Evolutionary conservation across 2,797 vertebrate species (phyloP), one percentile per base, ranked within the genome.

Genomic region (Silurus lanzhouensis): DNA sequence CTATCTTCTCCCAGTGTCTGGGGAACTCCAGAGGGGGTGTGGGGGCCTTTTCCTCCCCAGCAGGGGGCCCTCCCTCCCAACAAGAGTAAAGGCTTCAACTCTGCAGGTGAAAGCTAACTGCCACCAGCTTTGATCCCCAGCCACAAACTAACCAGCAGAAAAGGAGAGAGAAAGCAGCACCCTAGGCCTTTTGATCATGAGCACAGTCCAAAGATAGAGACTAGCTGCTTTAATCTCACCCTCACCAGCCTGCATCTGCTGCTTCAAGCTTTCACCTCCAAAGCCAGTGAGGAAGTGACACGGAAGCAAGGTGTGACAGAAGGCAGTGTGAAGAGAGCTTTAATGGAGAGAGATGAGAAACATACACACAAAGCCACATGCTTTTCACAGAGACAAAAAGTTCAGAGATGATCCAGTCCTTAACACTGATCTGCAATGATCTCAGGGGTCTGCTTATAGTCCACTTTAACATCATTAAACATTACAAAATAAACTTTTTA

Each of bases 31-130:
- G 70, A 84, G 81, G 82, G 81, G 84, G 83, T 91, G 88, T 86
- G 90, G 83, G 17, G 72, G 83, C 82, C 90, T 87, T 91, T 93
- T 94, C 93, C 93, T 93, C 85, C 91, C 88, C 95, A 94, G 94
- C 93, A 93, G 95, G 94, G 92, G 83, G 88, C 92, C 89, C 83
- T 66, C 92, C 91, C 93, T 92, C 91, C 92, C 88, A 90, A 91
- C 91, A 90, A 94, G 92, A 95, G 92, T 90, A 93, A 93, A 93
- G 94, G 93, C 86, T 90, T 93, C 46, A 44, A 87, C 94, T 95
- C 95, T 88, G 88, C 94, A 95, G 95, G 95, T 87, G 90, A 96
- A 96, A 95, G 94, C 95, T 95, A 95, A 96, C 95, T 94, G 93
- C 94, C 92, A 93, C 91, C 91, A 91, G 93, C 95, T 96, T 96